phyloP scores from a whole-genome alignment of 2,797 vertebrate species.

The Lateolabrax maculatus region DNA sequence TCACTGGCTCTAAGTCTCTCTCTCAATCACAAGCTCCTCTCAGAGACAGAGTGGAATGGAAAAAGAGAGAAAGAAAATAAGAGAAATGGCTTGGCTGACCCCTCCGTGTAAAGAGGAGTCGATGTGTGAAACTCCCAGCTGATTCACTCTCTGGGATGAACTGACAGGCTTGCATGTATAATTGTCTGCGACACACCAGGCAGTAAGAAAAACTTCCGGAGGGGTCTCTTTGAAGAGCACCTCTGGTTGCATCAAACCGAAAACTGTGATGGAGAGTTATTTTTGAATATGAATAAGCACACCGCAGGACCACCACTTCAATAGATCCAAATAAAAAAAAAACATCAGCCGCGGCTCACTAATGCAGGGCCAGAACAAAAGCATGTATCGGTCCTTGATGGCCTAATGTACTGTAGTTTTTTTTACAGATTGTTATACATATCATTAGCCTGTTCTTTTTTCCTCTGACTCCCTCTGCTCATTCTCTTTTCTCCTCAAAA shows the following conservation, averaged over 20 bases:
- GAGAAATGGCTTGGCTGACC: constrained; percentile 50
- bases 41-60: constrained; percentile 24
- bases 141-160: constrained; percentile 50
- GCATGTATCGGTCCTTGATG: constrained; percentile 29
- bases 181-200: constrained; percentile 61
- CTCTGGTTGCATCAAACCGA: constrained; percentile 59
- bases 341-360: constrained; percentile 22
- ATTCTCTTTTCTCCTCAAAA: constrained; percentile 26
- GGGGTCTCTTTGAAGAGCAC: constrained; percentile 73
- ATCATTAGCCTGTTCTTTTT: constrained; percentile 49
- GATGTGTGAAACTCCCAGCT: constrained; percentile 54
- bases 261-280: constrained; percentile 63
- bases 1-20: constrained; percentile 61
- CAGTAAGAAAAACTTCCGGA: constrained; percentile 51
- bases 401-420: constrained; percentile 59
- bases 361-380: constrained; percentile 65
- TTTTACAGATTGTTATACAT: constrained; percentile 63
- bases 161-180: constrained; percentile 52
- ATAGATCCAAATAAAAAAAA: constrained; percentile 42
- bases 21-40: constrained; percentile 66
- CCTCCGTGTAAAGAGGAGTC: constrained; percentile 19
- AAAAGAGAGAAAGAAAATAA: constrained; percentile 35
- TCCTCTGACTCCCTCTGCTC: constrained; percentile 13
- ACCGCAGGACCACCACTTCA: constrained; percentile 69
- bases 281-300: constrained; percentile 69